Conservation (phyloP, 2,888 invertebrate species). For the Amitus sp. region DNA sequence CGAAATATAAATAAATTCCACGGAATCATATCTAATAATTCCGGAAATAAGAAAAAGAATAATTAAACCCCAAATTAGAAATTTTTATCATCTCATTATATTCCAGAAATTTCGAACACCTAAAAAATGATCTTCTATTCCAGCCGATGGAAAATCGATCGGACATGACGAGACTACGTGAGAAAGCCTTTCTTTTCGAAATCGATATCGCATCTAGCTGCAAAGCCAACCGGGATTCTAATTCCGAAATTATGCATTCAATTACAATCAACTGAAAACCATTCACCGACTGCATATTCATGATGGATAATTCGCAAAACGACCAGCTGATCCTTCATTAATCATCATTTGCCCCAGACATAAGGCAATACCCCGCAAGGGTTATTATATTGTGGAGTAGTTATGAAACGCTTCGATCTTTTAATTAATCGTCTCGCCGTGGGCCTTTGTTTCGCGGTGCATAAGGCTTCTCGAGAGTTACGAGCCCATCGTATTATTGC, state of each 20-base stretch:
- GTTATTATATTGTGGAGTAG: constrained; percentile 8
- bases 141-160: too few relatives aligned
- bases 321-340: constrained; percentile 11
- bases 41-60: too few relatives aligned
- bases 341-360: constrained; percentile 17
- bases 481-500: constrained; percentile 12
- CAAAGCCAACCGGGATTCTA: background rate
- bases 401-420: constrained; percentile 21
- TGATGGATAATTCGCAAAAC: constrained; percentile 13
- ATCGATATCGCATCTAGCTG: too few relatives aligned
- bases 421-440: constrained; percentile 21
- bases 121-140: too few relatives aligned
- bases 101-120: too few relatives aligned
- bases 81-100: too few relatives aligned
- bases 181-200: too few relatives aligned
- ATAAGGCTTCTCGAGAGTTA: constrained; percentile 8
- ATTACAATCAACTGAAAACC: background rate
- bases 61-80: too few relatives aligned
- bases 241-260: constrained; percentile 3
- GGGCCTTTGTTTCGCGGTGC: constrained; percentile 20
- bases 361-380: constrained; percentile 11
- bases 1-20: too few relatives aligned
- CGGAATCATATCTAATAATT: too few relatives aligned
- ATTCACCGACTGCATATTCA: constrained; percentile 4
- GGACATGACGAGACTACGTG: too few relatives aligned